Base-by-base conservation (phyloP, 2,797 vertebrate species). In the Epinephelus coioides region DNA sequence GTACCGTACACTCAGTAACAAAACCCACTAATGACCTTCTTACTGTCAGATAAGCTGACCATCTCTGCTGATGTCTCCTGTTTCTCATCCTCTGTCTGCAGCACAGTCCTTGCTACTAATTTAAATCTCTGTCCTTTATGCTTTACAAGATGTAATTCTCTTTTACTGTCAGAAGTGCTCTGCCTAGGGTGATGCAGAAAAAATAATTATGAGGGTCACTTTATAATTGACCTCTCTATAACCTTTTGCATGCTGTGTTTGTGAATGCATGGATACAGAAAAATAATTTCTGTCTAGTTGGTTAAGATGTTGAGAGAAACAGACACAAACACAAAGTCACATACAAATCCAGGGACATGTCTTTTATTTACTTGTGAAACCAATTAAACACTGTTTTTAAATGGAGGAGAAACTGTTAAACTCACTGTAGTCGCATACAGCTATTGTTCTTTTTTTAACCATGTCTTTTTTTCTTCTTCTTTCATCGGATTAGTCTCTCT, bases 341-440 rank as follows among this genome's bases (percentile, higher is more conserved):
- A 85, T 79, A 82, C 51, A 79, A 88, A 83, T 90, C 71, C 57
- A 91, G 91, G 83, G 86, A 88, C 85, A 91, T 65, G 81, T 82
- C 54, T 84, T 94, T 93, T 92, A 90, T 94, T 94, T 79, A 84
- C 65, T 88, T 70, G 76, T 88, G 84, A 91, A 93, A 92, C 82
- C 87, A 86, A 67, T 78, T 82, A 59, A 89, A 92, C 78, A 91
- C 74, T 34, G 77, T 85, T 89, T 34, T 89, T 79, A 78, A 90
- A 76, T 83, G 62, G 69, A 82, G 79, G 82, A 90, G 79, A 91
- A 91, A 88, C 76, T 78, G 71, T 89, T 83, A 90, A 93, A 87
- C 78, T 78, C 76, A 75, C 70, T 70, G 65, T 74, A 82, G 66
- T 82, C 81, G 74, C 59, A 68, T 85, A 83, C 68, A 70, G 73